Evolutionary conservation across 1,140 invertebrate genomes (phyloP).

Genomic region (Cataglyphis hispanica): DNA sequence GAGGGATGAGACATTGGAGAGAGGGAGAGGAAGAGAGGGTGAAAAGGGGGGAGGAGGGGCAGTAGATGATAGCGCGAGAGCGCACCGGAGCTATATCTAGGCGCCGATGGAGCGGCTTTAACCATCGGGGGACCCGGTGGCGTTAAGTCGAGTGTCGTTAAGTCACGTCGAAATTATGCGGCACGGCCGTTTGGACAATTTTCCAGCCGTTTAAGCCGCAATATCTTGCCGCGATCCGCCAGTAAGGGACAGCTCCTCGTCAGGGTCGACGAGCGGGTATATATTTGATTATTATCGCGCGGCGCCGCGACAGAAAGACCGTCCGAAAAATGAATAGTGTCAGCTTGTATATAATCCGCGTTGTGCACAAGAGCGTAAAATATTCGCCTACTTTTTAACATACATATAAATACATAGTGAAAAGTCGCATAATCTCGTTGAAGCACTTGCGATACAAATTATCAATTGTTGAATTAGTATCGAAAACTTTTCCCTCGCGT

Average conservation of each 20-base stretch:
- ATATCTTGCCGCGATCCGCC: slow-evolving; percentile 69
- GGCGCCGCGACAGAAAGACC: slow-evolving; percentile 4
- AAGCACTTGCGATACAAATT: background rate
- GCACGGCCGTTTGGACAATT: slow-evolving; percentile 82
- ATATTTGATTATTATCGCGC: slow-evolving; percentile 32
- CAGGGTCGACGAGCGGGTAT: slow-evolving; percentile 41
- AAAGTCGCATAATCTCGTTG: background rate
- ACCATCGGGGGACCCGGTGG: slow-evolving; percentile 42
- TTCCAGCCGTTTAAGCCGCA: slow-evolving; percentile 81
- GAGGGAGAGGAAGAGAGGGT: background rate
- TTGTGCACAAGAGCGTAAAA: background rate
- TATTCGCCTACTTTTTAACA: background rate
- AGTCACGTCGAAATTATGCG: slow-evolving; percentile 78
- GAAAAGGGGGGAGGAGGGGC: background rate
- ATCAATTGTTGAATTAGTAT: background rate
- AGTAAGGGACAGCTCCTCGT: slow-evolving; percentile 21
- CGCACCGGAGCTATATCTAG: slow-evolving; percentile 15
- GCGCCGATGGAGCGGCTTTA: slow-evolving; percentile 61
- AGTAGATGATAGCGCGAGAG: background rate
- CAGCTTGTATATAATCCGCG: slow-evolving; percentile 1
- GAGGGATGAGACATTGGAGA: slow-evolving; percentile 7
- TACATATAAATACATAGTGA: background rate
- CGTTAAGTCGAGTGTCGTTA: slow-evolving; percentile 70
- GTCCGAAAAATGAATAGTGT: slow-evolving; percentile 34
- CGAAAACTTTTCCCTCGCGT: background rate